Percentiles rank a stretch among this genome's conserved stretches.
Evolutionary conservation across 2,888 invertebrate species (phyloP).

Genomic region (Eudemis profundana): DNA sequence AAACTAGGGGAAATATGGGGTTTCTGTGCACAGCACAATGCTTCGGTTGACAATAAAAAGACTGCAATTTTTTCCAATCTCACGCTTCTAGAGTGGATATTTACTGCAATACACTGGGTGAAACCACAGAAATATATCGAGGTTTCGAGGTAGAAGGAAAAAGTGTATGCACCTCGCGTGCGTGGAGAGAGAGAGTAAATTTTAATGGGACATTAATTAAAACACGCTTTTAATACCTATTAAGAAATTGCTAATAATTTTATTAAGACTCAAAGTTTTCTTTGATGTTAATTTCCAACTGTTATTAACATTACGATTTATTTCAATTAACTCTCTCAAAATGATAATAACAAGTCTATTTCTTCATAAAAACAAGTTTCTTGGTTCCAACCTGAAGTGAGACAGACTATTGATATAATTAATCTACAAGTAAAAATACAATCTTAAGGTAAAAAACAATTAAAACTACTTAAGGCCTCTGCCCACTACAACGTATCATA

Average conservation of each 20-base stretch:
- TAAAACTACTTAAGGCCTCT: too few species aligned
- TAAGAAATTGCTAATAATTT: background rate
- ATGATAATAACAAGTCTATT: background rate
- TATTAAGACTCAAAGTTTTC: background rate
- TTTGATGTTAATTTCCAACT: background rate
- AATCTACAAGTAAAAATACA: too few species aligned
- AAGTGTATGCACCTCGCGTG: too few species aligned
- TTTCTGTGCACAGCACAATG: conserved; percentile 10
- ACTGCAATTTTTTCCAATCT: conserved; percentile 11
- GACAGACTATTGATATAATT: too few species aligned
- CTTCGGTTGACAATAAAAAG: conserved; percentile 15
- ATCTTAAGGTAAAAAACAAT: too few species aligned
- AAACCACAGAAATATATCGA: too few species aligned
- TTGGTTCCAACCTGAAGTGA: background rate
- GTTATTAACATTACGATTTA: background rate
- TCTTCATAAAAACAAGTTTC: background rate
- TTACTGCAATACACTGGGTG: background rate
- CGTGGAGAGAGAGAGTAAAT: too few species aligned
- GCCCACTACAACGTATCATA: too few species aligned
- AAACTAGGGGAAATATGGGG: conserved; percentile 13
- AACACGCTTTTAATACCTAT: too few species aligned
- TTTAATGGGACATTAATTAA: too few species aligned
- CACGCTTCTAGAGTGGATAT: background rate
- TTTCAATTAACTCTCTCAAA: background rate
- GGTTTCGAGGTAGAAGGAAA: too few species aligned